Evolutionary conservation across 2,888 invertebrate species (phyloP), one percentile per base, ranked within the genome.

Genomic region (Zaprionus obscuricornis): DNA sequence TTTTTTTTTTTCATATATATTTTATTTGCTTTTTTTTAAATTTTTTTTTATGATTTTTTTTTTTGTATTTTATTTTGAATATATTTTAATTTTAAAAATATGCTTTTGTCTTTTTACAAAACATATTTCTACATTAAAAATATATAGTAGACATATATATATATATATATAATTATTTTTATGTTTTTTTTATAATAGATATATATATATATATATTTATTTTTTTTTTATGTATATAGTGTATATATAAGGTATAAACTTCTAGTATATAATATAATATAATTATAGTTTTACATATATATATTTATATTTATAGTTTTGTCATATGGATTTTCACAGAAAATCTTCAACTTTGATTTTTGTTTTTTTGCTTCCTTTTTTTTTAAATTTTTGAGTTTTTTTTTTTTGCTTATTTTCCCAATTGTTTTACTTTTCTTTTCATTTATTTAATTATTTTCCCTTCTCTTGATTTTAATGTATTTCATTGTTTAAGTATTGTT

Each of bases 71-170:
- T 26, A 57, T 45, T 52, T 51, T 60, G 71, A 59, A 60, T 57
- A 51, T 83, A 68, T 72, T 75, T 70, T 56, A 72, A 85, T 78
- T 66, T 78, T 83, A 85, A 78, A 85, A 85, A 78, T 78, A 78
- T 78, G 86, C 73, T 37, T 82, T 78, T 64, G 78, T 83, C 78
- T 78, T 85, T 22, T 79, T 83, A 78, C 78, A 78, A 78, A 78
- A 78, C 81, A 78, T 68, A 78, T 83, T 68, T 85, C 78, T 78
- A 78, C 86, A 78, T 85, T 78, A 85, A 85, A 78, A 85, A 85
- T 85, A 78, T 66, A 77, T 60, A 47, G n/a, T 66, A 58, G 60
- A 45, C 60, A 52, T 74, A 47, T 59, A 45, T 74, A 17, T 66
- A 51, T 75, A 34, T 62, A 54, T 70, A 49, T 51, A 43, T 67